A percentile compares a stretch with the other conserved stretches of the same genome.
Conservation (phyloP, 2,113 vertebrate genomes). For the Falco punctatus region DNA sequence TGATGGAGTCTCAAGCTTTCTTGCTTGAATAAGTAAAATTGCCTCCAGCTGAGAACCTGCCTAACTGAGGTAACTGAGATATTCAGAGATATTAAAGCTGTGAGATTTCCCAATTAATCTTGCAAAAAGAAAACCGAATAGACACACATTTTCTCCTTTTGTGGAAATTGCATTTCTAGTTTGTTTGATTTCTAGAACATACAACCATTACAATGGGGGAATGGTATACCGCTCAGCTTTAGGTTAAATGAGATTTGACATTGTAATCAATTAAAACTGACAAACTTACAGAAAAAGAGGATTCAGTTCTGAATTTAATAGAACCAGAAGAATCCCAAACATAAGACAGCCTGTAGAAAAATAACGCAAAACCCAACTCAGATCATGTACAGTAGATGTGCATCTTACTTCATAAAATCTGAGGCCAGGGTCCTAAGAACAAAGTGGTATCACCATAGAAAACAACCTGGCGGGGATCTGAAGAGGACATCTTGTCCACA, state of each 20-base stretch:
- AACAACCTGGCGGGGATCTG: not conserved
- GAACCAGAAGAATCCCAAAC: not conserved
- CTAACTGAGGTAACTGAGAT: not conserved
- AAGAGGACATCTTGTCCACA: not conserved
- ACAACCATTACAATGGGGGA: rapidly evolving
- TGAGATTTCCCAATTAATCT: not conserved
- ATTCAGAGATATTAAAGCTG: not conserved
- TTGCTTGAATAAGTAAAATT: slow-evolving; percentile 10
- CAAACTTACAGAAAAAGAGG: not conserved
- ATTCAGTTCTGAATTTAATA: not conserved
- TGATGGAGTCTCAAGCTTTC: not conserved
- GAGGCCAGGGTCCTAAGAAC: not conserved
- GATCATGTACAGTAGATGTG: not conserved
- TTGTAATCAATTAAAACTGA: not conserved
- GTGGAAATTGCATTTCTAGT: not conserved
- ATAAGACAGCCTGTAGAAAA: not conserved
- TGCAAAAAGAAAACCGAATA: not conserved
- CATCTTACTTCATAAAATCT: not conserved
- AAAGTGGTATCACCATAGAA: not conserved
- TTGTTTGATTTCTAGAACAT: not conserved
- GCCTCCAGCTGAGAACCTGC: not conserved
- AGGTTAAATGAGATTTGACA: not conserved
- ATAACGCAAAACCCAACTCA: not conserved
- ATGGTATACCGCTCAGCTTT: not conserved
- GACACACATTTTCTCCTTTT: not conserved